These are phyloP conservation scores for Lasius fuliginosus DNA, from an alignment of 2,888 invertebrate species.

Conservation along the genomic window DNA sequence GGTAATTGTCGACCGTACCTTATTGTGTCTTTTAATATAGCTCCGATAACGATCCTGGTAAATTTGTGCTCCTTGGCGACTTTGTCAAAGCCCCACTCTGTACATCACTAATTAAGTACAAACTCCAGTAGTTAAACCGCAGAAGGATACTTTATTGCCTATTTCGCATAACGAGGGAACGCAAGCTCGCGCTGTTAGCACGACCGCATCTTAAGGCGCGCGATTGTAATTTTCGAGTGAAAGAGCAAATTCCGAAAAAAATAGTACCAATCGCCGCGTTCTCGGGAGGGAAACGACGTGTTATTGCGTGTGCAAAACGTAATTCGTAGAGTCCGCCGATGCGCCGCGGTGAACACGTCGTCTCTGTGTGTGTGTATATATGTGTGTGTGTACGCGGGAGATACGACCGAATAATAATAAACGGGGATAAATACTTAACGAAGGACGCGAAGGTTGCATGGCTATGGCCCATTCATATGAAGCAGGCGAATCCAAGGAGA, in stretches of 20 bases:
- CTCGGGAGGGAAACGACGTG: slow-evolving; percentile 57
- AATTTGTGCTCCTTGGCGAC: slow-evolving; percentile 13
- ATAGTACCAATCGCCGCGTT: slow-evolving; percentile 49
- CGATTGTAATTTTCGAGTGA: slow-evolving; percentile 46
- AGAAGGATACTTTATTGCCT: slow-evolving; percentile 10
- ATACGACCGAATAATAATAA: slow-evolving; percentile 75
- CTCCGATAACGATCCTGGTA: not conserved
- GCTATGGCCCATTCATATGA: slow-evolving; percentile 78
- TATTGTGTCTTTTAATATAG: slow-evolving; percentile 6
- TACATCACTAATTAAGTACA: slow-evolving; percentile 38
- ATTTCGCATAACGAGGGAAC: slow-evolving; percentile 42
- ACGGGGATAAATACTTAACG: slow-evolving; percentile 77
- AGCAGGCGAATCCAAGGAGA: slow-evolving; percentile 37
- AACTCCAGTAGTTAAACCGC: slow-evolving; percentile 26
- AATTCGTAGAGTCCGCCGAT: slow-evolving; percentile 70
- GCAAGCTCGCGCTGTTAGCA: slow-evolving; percentile 29
- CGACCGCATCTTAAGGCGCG: slow-evolving; percentile 31
- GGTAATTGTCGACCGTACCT: not conserved
- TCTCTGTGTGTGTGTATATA: slow-evolving; percentile 42
- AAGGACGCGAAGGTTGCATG: slow-evolving; percentile 77
- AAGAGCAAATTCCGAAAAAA: slow-evolving; percentile 28
- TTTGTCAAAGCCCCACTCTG: not conserved
- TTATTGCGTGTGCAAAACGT: slow-evolving; percentile 63
- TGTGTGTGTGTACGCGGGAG: slow-evolving; percentile 23
- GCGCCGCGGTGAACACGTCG: slow-evolving; percentile 45